phyloP scores from a whole-genome alignment of 2,113 vertebrate species.

The Anolis sagrei region DNA sequence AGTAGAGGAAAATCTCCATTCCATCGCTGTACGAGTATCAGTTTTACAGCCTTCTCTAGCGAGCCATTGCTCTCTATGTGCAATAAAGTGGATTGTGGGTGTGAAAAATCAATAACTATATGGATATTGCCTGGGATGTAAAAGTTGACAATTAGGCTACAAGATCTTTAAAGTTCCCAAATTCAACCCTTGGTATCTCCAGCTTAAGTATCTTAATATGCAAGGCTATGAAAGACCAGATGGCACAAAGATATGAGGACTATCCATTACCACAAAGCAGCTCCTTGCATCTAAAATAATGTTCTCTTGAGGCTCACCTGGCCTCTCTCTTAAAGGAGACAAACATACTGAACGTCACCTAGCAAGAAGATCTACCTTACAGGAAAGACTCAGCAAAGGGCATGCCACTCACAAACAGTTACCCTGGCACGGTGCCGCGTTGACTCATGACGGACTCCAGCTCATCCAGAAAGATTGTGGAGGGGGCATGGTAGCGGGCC shows the following conservation, averaged over 20 bases:
- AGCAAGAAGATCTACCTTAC: neutral
- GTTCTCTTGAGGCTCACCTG: neutral
- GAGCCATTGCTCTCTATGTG: neutral
- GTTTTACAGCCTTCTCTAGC: too few species aligned
- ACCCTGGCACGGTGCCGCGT: slow-evolving; percentile 87
- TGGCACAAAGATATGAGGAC: neutral
- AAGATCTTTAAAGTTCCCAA: neutral
- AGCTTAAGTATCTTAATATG: neutral
- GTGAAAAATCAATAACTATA: too few species aligned
- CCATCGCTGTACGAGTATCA: neutral
- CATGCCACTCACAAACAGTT: slow-evolving; percentile 37
- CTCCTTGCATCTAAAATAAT: neutral
- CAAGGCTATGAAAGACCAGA: neutral
- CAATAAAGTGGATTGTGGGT: too few species aligned
- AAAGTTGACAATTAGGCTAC: neutral
- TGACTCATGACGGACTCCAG: slow-evolving; percentile 97
- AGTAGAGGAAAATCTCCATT: too few species aligned
- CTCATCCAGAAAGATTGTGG: slow-evolving; percentile 97
- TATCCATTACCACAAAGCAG: neutral
- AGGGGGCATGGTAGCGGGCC: slow-evolving; percentile 94
- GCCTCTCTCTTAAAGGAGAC: too few species aligned
- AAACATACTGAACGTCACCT: too few species aligned
- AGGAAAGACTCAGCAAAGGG: neutral
- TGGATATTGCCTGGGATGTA: neutral
- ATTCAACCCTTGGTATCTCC: neutral